Base-by-base conservation (phyloP, 2,888 invertebrate species). In the Odontomyia ornata region DNA sequence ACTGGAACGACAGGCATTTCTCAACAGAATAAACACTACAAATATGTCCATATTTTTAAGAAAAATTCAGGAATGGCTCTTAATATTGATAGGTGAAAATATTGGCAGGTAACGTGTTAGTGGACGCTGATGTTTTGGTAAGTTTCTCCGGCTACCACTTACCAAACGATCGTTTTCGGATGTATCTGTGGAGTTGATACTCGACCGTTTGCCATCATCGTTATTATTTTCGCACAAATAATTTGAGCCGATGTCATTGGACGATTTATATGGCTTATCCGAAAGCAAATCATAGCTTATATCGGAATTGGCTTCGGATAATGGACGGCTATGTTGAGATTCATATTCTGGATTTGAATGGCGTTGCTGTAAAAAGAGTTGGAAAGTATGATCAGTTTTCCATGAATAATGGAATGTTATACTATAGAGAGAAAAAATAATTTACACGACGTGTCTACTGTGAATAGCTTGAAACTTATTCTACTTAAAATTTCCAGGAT, bases 51-150 rank as follows among this genome's bases (percentile, higher is more conserved):
- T n/a, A n/a, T n/a, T n/a, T n/a, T n/a, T n/a, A n/a, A n/a, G n/a
- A n/a, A n/a, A n/a, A n/a, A n/a, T n/a, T n/a, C n/a, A n/a, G n/a
- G n/a, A n/a, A n/a, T n/a, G n/a, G n/a, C n/a, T n/a, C n/a, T n/a
- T n/a, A n/a, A n/a, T n/a, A n/a, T n/a, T n/a, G n/a, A n/a, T n/a
- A 57, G 94, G 93, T 46, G 94, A 92, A 82, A 95, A 93, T 80
- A 97, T 95, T 23, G 98, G 98, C 81, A 98, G 89, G 88, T 98
- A 98, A 79, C 98, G 84, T 0, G 98, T 98, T 83, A 98, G 89
- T 0, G 98, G 98, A n/a, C 98, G 90, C 87, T 96, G 93, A 81
- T 91, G 88, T 81, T 90, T 86, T 75, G 80, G 79, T 64, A 80
- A 47, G 72, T 79, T 78, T 13, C 80, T 64, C 57, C 78, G 73